Percentiles rank a stretch among this genome's conserved stretches.
These are phyloP conservation scores for Volucella zonaria DNA, from an alignment of 2,888 invertebrate genomes.

Conservation along the genomic window DNA sequence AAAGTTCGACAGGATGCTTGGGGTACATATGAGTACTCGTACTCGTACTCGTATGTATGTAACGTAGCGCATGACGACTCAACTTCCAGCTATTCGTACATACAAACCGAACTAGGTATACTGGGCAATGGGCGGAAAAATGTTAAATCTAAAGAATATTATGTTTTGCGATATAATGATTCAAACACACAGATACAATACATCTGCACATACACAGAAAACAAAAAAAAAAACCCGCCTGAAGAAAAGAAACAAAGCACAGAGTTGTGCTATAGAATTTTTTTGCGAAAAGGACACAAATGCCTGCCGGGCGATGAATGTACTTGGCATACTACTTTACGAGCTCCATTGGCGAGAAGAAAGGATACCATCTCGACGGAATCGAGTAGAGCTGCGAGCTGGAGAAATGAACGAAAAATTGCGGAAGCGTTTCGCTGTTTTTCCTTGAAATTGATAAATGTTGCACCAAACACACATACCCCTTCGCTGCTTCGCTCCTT, in stretches of 20 bases:
- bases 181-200: conserved; percentile 5
- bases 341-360: conserved; percentile 30
- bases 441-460: conserved; percentile 57
- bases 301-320: conserved; percentile 61
- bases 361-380: conserved; percentile 8
- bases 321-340: conserved; percentile 55
- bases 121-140: not conserved
- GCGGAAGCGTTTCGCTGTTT: conserved; percentile 46
- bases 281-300: conserved; percentile 52
- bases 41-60: too few species aligned
- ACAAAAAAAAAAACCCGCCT: not conserved
- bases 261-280: conserved; percentile 13
- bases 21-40: too few species aligned
- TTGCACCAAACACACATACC: conserved; percentile 28
- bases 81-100: not conserved
- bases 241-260: conserved; percentile 2
- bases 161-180: conserved; percentile 44
- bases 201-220: not conserved
- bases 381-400: not conserved
- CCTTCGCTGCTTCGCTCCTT: too few species aligned
- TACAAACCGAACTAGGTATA: not conserved
- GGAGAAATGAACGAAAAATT: conserved; percentile 11
- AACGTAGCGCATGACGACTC: not conserved
- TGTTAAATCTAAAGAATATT: conserved; percentile 50
- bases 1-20: conserved; percentile 30